Conservation (phyloP, 2,888 invertebrate genomes). For the Aleiodes alternator region DNA sequence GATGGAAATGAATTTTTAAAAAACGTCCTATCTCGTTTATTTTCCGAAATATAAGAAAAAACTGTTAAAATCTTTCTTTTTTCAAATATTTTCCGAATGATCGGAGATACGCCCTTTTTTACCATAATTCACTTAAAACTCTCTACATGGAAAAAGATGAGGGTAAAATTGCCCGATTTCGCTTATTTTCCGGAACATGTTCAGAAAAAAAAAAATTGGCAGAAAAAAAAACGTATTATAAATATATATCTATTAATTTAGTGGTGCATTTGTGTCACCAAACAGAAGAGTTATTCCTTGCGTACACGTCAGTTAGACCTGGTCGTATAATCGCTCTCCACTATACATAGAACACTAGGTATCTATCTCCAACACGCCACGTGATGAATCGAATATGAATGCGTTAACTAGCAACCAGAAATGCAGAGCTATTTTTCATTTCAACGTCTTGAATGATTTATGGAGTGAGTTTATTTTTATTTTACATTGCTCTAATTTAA, state of each 20-base stretch:
- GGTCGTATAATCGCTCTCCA: slow-evolving; percentile 57
- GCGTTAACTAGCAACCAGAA: slow-evolving; percentile 46
- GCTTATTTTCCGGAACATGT: too few species aligned
- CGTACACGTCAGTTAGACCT: slow-evolving; percentile 58
- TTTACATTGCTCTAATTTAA: not conserved
- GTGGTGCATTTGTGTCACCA: slow-evolving; percentile 47
- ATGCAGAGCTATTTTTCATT: slow-evolving; percentile 44
- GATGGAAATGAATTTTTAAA: too few species aligned
- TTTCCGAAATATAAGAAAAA: too few species aligned
- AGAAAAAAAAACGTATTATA: not conserved
- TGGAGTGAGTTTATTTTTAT: not conserved
- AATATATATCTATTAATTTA: slow-evolving; percentile 41
- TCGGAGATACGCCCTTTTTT: too few species aligned
- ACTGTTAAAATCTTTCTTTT: too few species aligned
- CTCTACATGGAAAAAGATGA: too few species aligned
- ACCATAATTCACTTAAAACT: too few species aligned
- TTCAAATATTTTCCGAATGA: too few species aligned
- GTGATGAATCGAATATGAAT: slow-evolving; percentile 50
- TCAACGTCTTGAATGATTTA: slow-evolving; percentile 28
- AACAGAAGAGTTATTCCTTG: slow-evolving; percentile 62
- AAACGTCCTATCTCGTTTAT: too few species aligned
- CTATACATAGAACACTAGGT: slow-evolving; percentile 31
- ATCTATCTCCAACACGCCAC: slow-evolving; percentile 29
- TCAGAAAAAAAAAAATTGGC: too few species aligned
- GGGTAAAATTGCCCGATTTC: too few species aligned